Percentiles rank a stretch among this genome's conserved stretches.
These are phyloP conservation scores for Plumapathes pennacea DNA, from an alignment of 92 coral and sea anemone species.

Conservation along the genomic window DNA sequence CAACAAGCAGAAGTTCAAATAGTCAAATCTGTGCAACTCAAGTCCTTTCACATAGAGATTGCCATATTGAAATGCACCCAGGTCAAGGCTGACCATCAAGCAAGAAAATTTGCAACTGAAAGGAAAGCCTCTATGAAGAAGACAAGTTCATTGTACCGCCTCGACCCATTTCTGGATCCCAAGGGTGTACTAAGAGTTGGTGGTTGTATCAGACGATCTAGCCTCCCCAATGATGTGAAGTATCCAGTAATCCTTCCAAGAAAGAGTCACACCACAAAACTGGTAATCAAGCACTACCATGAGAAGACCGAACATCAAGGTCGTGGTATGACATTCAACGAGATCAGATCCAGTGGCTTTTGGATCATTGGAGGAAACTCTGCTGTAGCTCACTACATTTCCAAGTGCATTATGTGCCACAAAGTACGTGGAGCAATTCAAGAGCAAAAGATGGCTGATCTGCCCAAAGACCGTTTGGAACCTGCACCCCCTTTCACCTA, in stretches of 20 bases:
- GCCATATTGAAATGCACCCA: neutral
- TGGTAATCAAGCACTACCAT: conserved; percentile 15
- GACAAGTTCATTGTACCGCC: conserved; percentile 15
- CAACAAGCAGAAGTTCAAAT: conserved; percentile 14
- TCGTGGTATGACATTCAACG: conserved; percentile 27
- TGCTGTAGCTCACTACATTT: conserved; percentile 13
- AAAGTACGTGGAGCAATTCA: conserved; percentile 17
- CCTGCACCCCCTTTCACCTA: conserved; percentile 28
- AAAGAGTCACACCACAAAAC: neutral
- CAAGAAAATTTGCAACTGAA: neutral
- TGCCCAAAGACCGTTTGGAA: conserved; percentile 25
- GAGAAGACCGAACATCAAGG: conserved; percentile 16
- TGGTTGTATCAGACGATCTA: conserved; percentile 4
- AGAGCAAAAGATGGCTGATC: conserved; percentile 19
- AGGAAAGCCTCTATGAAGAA: neutral
- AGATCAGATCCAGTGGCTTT: conserved; percentile 6
- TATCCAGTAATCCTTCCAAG: conserved; percentile 31
- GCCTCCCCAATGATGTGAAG: conserved; percentile 6
- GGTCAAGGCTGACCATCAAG: neutral
- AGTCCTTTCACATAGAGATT: conserved; percentile 14
- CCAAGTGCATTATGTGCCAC: conserved; percentile 13
- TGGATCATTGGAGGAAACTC: conserved; percentile 32
- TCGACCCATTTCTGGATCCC: conserved; percentile 22
- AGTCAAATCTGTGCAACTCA: conserved; percentile 7
- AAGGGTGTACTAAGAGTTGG: conserved; percentile 21